Evolutionary conservation across 2,797 vertebrate genomes (phyloP).

Genomic region (Nyctibius grandis): DNA sequence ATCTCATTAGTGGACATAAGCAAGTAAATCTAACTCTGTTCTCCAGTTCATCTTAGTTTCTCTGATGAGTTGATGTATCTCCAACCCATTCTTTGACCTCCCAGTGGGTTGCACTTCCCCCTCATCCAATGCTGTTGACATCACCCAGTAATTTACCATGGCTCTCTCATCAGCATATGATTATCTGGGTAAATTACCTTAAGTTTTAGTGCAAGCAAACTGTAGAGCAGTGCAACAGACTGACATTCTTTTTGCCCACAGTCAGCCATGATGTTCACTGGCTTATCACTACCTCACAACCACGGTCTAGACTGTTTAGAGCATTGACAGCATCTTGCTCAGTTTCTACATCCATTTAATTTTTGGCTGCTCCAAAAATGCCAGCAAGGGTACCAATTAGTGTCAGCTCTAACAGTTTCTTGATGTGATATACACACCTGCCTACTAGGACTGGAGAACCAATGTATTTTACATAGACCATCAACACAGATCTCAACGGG

Average conservation of each 20-base stretch:
- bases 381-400: slow-evolving; percentile 28
- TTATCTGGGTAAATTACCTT: not conserved
- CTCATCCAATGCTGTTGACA: not conserved
- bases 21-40: not conserved
- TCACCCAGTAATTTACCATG: not conserved
- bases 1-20: not conserved
- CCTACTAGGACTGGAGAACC: not conserved
- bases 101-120: not conserved
- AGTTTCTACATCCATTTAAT: not conserved
- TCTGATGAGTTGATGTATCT: not conserved
- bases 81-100: not conserved
- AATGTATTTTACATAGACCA: slow-evolving; percentile 19
- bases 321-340: not conserved
- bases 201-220: not conserved
- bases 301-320: not conserved
- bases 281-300: not conserved
- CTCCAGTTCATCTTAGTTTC: not conserved
- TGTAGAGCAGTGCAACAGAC: not conserved
- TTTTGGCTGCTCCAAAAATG: slow-evolving; percentile 20
- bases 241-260: not conserved
- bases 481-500: slow-evolving; percentile 11
- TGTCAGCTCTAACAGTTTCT: slow-evolving; percentile 31
- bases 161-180: not conserved
- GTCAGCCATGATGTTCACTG: not conserved
- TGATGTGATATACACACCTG: slow-evolving; percentile 6